Percentiles rank a stretch among this genome's conserved stretches.
phyloP scores from a whole-genome alignment of 2,888 invertebrate genomes.

The Phortica magna region DNA sequence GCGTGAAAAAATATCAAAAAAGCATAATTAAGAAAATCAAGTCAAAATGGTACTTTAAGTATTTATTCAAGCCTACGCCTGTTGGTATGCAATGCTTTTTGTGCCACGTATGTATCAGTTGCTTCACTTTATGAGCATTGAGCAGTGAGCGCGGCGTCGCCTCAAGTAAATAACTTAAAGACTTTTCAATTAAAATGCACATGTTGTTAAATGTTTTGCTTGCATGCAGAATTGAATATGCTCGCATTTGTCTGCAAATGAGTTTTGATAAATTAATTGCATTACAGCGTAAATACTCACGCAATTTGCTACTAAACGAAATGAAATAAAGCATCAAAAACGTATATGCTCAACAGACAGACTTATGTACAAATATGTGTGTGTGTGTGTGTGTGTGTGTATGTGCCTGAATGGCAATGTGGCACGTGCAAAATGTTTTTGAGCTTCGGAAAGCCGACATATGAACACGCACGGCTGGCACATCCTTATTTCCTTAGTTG shows the following conservation, averaged over 20 bases:
- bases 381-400: neutral
- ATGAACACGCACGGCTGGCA: neutral
- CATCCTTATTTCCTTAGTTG: neutral
- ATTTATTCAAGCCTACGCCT: neutral
- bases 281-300: neutral
- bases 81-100: neutral
- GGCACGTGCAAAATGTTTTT: neutral
- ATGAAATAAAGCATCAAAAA: neutral
- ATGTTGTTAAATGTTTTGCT: neutral
- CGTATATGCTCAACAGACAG: neutral
- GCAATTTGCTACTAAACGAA: neutral
- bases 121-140: neutral
- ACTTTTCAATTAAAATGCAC: neutral
- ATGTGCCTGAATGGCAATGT: neutral
- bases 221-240: neutral
- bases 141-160: too few relatives aligned
- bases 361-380: neutral
- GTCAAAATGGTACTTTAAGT: neutral
- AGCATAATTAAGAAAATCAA: neutral
- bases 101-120: neutral
- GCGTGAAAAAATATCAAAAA: neutral
- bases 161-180: neutral
- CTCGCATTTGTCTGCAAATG: neutral
- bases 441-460: neutral
- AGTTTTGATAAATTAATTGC: constrained; percentile 10